Evolutionary conservation across 2,797 vertebrate species (phyloP).

Genomic region (Botia kubotai): DNA sequence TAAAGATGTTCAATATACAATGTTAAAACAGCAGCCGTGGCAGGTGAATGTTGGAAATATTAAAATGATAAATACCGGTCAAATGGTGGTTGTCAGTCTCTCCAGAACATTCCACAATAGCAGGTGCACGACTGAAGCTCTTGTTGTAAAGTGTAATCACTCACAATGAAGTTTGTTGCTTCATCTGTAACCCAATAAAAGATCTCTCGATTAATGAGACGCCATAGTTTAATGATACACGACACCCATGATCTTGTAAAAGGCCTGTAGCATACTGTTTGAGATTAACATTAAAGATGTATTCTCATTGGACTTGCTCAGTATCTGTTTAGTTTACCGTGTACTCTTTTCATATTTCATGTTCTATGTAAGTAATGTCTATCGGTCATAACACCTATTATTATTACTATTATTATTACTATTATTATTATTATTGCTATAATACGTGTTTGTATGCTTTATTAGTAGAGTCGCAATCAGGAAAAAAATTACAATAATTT

Average conservation of each 20-base stretch:
- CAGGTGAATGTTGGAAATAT: conserved; percentile 19
- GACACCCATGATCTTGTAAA: not conserved
- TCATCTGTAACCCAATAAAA: conserved; percentile 13
- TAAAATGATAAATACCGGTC: conserved; percentile 15
- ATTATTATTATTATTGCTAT: not conserved
- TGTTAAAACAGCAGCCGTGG: not conserved
- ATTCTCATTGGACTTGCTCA: not conserved
- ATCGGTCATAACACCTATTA: not conserved
- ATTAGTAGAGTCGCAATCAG: too few species aligned
- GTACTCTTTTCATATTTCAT: not conserved
- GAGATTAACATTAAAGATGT: not conserved
- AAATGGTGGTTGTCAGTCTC: not conserved
- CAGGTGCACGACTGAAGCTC: conserved; percentile 39
- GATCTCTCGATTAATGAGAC: not conserved
- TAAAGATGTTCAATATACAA: not conserved
- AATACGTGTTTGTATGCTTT: too few species aligned
- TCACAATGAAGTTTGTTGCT: not conserved
- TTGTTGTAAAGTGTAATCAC: not conserved
- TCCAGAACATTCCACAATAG: conserved; percentile 31
- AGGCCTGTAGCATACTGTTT: not conserved
- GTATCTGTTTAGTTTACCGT: not conserved
- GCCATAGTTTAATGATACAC: not conserved
- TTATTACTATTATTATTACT: not conserved
- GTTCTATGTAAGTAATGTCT: not conserved
- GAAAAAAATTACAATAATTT: too few species aligned